Conservation (phyloP, 2,888 invertebrate species). For the Pinctada fucata region DNA sequence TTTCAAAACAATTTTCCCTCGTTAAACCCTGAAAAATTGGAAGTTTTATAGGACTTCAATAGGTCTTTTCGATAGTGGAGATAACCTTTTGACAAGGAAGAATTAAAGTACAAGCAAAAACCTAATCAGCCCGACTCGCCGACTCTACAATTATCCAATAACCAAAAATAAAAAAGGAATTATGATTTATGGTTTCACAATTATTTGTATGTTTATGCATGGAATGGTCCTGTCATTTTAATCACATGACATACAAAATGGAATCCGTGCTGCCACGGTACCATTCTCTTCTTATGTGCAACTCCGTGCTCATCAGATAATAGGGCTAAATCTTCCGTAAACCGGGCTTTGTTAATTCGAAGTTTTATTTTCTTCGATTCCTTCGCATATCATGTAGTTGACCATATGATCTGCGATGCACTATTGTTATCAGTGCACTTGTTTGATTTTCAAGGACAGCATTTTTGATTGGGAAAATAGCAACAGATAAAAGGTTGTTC, state of each 20-base stretch:
- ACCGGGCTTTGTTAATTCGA: too few species aligned
- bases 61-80: neutral
- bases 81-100: constrained; percentile 6
- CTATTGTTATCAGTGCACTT: too few species aligned
- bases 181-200: constrained; percentile 30
- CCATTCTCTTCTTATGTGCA: too few species aligned
- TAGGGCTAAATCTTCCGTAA: too few species aligned
- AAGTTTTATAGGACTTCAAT: constrained; percentile 2
- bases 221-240: neutral
- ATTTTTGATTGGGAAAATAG: too few species aligned
- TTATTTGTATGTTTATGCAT: constrained; percentile 26
- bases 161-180: constrained; percentile 14
- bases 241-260: neutral
- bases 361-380: too few species aligned
- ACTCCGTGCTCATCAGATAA: too few species aligned
- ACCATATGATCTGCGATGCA: too few species aligned
- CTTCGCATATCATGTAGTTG: too few species aligned
- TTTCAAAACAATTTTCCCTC: neutral
- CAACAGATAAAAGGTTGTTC: too few species aligned
- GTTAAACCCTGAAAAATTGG: neutral
- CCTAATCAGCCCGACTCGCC: constrained; percentile 4
- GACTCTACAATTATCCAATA: constrained; percentile 24
- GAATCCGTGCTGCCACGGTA: too few species aligned
- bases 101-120: neutral
- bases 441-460: too few species aligned